Percentiles rank a stretch among this genome's conserved stretches.
These are phyloP conservation scores for Polydrusus cervinus DNA, from an alignment of 2,888 invertebrate genomes.

Conservation along the genomic window DNA sequence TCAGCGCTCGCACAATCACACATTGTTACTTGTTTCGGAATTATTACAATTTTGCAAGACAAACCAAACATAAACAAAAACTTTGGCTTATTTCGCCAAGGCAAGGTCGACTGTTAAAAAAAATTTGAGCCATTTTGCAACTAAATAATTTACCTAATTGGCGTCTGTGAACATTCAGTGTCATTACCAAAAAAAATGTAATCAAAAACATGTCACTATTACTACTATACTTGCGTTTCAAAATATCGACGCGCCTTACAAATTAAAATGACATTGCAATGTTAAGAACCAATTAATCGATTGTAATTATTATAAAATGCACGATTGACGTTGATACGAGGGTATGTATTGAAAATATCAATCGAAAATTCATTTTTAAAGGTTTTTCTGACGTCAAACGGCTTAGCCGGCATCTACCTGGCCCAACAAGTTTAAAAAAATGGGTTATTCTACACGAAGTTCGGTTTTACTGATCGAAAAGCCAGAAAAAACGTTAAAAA, in stretches of 20 bases:
- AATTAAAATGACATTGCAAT: background rate
- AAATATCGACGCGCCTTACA: background rate
- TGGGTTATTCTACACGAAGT: too few relatives aligned
- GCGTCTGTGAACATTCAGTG: background rate
- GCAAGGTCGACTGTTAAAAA: background rate
- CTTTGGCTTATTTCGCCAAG: background rate
- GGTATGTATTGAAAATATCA: too few relatives aligned
- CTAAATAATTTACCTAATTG: background rate
- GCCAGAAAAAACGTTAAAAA: too few relatives aligned
- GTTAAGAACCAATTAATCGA: background rate
- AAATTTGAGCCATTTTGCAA: conserved; percentile 15
- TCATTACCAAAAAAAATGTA: conserved; percentile 18
- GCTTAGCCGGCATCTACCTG: too few relatives aligned
- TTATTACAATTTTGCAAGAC: conserved; percentile 13
- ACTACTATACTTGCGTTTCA: background rate
- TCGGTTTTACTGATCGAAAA: too few relatives aligned
- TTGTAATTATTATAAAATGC: background rate
- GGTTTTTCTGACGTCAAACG: too few relatives aligned
- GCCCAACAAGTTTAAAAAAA: too few relatives aligned
- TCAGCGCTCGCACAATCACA: background rate
- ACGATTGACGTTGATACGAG: too few relatives aligned
- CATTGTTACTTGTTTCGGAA: background rate
- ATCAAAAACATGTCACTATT: background rate
- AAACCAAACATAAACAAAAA: background rate
- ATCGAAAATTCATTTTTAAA: too few relatives aligned